phyloP scores from a whole-genome alignment of 2,888 invertebrate species.

The Sphecodes monilicornis region DNA sequence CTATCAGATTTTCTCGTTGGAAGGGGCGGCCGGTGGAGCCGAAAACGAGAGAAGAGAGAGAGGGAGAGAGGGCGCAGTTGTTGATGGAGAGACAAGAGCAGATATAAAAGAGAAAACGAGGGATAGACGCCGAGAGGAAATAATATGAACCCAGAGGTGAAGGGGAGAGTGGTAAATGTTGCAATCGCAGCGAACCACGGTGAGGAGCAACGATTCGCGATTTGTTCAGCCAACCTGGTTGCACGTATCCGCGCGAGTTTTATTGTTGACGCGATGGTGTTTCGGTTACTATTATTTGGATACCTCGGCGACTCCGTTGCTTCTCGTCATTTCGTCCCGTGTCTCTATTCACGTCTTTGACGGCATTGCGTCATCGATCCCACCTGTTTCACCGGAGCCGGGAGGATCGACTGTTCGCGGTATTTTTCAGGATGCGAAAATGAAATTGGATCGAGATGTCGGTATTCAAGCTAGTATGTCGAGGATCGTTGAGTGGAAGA shows the following conservation, averaged over 20 bases:
- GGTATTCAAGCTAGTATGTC: neutral
- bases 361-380: neutral
- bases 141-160: conserved; percentile 24
- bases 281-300: conserved; percentile 26
- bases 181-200: conserved; percentile 45
- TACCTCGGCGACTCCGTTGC: neutral
- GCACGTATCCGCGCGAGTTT: conserved; percentile 33
- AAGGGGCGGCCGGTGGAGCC: neutral
- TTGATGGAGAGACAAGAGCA: conserved; percentile 24
- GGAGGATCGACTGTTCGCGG: neutral
- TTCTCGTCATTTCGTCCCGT: neutral
- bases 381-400: neutral
- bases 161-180: conserved; percentile 40
- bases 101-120: conserved; percentile 20
- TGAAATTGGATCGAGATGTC: neutral
- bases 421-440: neutral
- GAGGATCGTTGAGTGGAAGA: neutral
- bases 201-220: conserved; percentile 27
- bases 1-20: conserved; percentile 63
- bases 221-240: conserved; percentile 5
- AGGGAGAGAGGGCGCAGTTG: neutral
- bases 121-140: conserved; percentile 23
- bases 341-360: neutral
- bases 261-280: conserved; percentile 11
- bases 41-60: too few relatives aligned